phyloP scores from a whole-genome alignment of 1,140 invertebrate species.

The Paralvinella palmiformis region DNA sequence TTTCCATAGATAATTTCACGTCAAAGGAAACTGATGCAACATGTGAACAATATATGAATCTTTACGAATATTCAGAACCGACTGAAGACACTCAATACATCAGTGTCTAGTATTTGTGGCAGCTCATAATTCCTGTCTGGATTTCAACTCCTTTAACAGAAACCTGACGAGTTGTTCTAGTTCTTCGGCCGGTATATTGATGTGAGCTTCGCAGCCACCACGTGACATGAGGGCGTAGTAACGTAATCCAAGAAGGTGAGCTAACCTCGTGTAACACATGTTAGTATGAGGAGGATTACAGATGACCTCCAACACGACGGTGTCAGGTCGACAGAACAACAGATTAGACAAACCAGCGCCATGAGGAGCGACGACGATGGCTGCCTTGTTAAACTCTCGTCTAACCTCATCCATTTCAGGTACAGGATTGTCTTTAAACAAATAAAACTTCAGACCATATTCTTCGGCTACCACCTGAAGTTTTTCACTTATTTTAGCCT shows the following conservation, averaged over 20 bases:
- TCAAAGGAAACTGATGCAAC: too few relatives aligned
- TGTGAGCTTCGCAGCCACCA: conserved; percentile 12
- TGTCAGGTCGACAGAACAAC: conserved; percentile 11
- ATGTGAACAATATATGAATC: too few relatives aligned
- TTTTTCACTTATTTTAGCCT: conserved; percentile 3
- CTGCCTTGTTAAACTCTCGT: conserved; percentile 7
- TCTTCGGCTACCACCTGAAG: neutral
- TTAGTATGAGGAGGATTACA: conserved; percentile 21
- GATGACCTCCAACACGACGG: conserved; percentile 16
- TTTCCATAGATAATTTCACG: too few relatives aligned
- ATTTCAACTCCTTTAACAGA: too few relatives aligned
- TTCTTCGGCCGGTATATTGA: conserved; percentile 8
- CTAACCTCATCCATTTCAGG: conserved; percentile 7
- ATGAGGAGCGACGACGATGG: conserved; percentile 17
- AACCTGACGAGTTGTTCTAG: conserved; percentile 4
- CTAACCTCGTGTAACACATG: conserved; percentile 19
- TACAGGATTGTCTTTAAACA: conserved; percentile 13
- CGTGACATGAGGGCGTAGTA: conserved; percentile 18
- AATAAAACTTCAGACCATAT: conserved; percentile 3
- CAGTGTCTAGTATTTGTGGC: too few relatives aligned
- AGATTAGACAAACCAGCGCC: conserved; percentile 19
- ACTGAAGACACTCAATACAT: too few relatives aligned
- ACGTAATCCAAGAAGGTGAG: conserved; percentile 14
- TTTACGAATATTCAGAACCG: too few relatives aligned
- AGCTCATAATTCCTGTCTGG: too few relatives aligned